Evolutionary conservation across 2,113 vertebrate genomes (phyloP), one percentile per base, ranked within the genome.

Genomic region (Cygnus buccinator): DNA sequence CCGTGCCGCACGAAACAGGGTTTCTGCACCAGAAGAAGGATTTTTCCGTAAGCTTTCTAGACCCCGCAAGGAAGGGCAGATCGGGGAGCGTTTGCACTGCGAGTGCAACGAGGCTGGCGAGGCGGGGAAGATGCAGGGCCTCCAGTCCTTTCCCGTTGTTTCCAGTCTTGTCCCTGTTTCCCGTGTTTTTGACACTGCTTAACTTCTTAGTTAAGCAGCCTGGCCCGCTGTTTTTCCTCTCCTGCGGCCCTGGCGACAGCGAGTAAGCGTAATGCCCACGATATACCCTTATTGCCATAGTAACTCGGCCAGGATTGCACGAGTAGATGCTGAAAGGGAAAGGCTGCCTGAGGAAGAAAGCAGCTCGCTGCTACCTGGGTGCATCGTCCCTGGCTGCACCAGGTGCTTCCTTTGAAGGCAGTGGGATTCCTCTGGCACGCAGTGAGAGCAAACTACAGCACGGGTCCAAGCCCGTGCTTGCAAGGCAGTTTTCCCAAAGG

Each of bases 221-320:
- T 71, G 68, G 68, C 83, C 55, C 71, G 68, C 88, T 94, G 2
- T 84, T 88, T 96, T 80, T 80, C 89, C 54, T 94, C 74, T 94
- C 74, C 43, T 20, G 57, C 72, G 93, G 87, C 89, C 94, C 81
- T 91, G 76, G 89, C 1, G 22, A 94, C 91, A 92, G 85, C 52
- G 52, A 75, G 35, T 75, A 84, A 86, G 82, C 67, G 65, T 46
- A 90, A 63, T 57, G 90, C 85, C 88, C 83, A 9, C 57, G 46
- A 57, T 88, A 66, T 52, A 75, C 79, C 72, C 76, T 73, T 78
- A 97, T 96, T 94, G 71, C 94, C 93, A 94, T 94, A 93, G 96
- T 92, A 96, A 97, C 93, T 96, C 94, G 92, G 33, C 46, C 90
- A 50, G 61, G 82, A 63, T 19, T 87, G 89, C 71, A 85, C 61